phyloP scores from a whole-genome alignment of 2,797 vertebrate species.

The Mallotus villosus region DNA sequence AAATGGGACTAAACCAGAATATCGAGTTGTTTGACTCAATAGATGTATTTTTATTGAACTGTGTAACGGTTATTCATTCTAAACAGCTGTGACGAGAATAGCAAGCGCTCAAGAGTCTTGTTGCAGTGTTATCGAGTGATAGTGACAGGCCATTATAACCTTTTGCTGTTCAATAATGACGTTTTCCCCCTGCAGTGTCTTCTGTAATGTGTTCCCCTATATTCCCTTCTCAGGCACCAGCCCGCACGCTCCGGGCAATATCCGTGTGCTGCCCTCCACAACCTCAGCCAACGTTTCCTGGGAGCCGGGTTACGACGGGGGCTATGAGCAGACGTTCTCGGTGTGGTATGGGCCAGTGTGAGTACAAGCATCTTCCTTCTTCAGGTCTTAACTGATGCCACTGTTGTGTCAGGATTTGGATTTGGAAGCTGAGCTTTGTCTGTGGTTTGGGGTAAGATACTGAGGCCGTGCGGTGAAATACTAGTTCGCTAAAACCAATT shows the following conservation, averaged over 20 bases:
- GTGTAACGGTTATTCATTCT: background rate
- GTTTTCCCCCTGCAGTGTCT: background rate
- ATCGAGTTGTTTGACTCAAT: constrained; percentile 11
- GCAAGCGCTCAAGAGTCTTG: background rate
- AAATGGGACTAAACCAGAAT: constrained; percentile 24
- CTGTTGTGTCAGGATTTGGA: background rate
- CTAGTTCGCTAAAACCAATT: background rate
- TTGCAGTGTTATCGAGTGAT: constrained; percentile 10
- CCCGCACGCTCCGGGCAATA: constrained; percentile 92
- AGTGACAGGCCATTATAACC: constrained; percentile 1
- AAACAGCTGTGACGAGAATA: constrained; percentile 9
- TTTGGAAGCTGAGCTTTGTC: background rate
- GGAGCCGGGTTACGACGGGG: constrained; percentile 97
- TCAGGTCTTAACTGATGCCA: background rate
- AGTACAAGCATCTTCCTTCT: constrained; percentile 85
- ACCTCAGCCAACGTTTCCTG: constrained; percentile 97
- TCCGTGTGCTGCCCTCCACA: constrained; percentile 89
- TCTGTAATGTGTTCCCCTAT: background rate
- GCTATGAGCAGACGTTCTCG: constrained; percentile 99
- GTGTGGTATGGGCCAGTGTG: constrained; percentile 99
- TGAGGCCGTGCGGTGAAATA: too few species aligned
- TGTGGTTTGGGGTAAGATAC: too few species aligned
- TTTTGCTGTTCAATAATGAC: constrained; percentile 5
- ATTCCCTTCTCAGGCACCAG: constrained; percentile 85
- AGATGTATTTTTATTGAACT: background rate